phyloP scores from a whole-genome alignment of 1,140 invertebrate genomes.

The Fopius arisanus region DNA sequence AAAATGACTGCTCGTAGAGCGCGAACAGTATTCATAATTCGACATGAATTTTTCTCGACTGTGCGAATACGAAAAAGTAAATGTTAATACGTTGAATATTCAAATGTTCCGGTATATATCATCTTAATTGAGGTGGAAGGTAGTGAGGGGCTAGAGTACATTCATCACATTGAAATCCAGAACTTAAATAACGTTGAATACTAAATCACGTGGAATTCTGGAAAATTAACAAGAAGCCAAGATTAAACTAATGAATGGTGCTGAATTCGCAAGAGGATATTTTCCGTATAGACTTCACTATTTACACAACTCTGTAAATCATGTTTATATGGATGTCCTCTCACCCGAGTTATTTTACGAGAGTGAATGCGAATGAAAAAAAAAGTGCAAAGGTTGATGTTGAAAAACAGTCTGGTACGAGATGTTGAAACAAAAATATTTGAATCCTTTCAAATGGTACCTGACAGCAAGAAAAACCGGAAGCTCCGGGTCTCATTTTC shows the following conservation, averaged over 20 bases:
- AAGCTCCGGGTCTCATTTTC: not conserved
- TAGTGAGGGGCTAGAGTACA: not conserved
- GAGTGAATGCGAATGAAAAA: not conserved
- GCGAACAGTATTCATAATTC: not conserved
- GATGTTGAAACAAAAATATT: not conserved
- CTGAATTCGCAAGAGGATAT: not conserved
- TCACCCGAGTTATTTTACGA: not conserved
- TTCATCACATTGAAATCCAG: not conserved
- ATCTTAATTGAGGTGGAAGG: not conserved
- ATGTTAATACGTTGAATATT: not conserved
- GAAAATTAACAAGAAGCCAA: conserved; percentile 1
- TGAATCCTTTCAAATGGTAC: not conserved
- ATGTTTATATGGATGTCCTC: not conserved
- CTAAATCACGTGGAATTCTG: not conserved
- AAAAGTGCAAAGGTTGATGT: not conserved
- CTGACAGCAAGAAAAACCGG: not conserved
- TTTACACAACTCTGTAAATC: not conserved
- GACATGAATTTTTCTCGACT: too few species aligned
- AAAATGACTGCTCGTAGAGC: not conserved
- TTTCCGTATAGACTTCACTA: not conserved
- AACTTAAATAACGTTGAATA: not conserved
- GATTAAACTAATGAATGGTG: not conserved
- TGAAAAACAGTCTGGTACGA: not conserved
- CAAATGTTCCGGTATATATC: not conserved
- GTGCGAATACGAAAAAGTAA: not conserved